phyloP scores from a whole-genome alignment of 2,797 vertebrate genomes.

The Liasis olivaceus region DNA sequence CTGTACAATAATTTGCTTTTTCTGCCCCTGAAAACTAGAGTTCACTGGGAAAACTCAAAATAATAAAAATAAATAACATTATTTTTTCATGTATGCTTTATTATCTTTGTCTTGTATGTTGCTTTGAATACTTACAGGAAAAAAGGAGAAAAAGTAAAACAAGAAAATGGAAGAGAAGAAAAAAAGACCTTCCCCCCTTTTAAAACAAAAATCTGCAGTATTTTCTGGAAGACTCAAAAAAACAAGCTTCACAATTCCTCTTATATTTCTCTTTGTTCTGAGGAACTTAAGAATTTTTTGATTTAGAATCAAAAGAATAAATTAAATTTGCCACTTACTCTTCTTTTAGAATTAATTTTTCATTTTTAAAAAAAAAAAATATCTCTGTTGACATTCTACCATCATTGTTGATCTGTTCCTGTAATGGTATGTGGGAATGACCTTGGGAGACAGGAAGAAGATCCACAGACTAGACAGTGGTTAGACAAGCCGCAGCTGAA shows the following conservation, averaged over 20 bases:
- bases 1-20: not conserved
- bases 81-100: not conserved
- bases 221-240: not conserved
- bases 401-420: not conserved
- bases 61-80: not conserved
- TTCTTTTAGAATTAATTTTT: not conserved
- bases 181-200: too few relatives aligned
- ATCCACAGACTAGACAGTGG: not conserved
- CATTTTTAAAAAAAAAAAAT: not conserved
- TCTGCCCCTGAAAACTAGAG: not conserved
- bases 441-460: not conserved
- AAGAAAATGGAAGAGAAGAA: not conserved
- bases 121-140: not conserved
- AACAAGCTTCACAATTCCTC: not conserved
- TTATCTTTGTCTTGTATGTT: not conserved
- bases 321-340: not conserved
- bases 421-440: not conserved
- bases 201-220: not conserved
- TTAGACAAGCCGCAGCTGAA: not conserved
- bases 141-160: not conserved
- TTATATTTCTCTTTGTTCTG: not conserved
- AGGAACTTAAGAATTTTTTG: not conserved
- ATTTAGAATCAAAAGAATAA: not conserved
- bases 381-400: not conserved
- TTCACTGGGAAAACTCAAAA: not conserved